Conservation (phyloP, 2,113 vertebrate species). For the Phodopus roborovskii region DNA sequence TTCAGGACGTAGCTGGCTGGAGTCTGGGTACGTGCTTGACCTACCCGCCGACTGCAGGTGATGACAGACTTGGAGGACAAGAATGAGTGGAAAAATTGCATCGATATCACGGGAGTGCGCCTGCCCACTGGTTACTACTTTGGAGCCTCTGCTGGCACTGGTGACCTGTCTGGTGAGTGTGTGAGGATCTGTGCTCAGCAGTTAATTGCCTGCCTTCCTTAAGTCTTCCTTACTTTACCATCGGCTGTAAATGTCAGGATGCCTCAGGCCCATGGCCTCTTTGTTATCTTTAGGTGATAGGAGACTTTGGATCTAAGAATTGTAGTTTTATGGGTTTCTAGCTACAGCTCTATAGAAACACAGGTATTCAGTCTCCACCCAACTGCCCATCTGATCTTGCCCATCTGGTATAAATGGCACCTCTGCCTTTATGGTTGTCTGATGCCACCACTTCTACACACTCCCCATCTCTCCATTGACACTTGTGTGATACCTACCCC, state of each 20-base stretch:
- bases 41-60: conserved; percentile 86
- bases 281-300: not conserved
- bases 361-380: fast-evolving
- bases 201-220: not conserved
- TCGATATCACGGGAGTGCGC: conserved; percentile 95
- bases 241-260: not conserved
- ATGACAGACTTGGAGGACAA: conserved; percentile 97
- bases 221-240: not conserved
- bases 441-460: not conserved
- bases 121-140: conserved; percentile 98
- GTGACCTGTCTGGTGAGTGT: conserved; percentile 96
- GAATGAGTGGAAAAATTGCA: conserved; percentile 98
- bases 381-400: not conserved
- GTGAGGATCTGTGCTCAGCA: not conserved
- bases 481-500: not conserved
- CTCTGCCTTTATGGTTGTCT: not conserved
- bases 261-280: not conserved
- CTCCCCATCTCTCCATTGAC: not conserved
- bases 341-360: not conserved
- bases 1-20: fast-evolving
- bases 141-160: conserved; percentile 96
- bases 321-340: not conserved
- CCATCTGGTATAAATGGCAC: not conserved
- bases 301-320: not conserved
- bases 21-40: not conserved